These are phyloP conservation scores for Thaleichthys pacificus DNA, from an alignment of 2,797 vertebrate species.

Conservation along the genomic window DNA sequence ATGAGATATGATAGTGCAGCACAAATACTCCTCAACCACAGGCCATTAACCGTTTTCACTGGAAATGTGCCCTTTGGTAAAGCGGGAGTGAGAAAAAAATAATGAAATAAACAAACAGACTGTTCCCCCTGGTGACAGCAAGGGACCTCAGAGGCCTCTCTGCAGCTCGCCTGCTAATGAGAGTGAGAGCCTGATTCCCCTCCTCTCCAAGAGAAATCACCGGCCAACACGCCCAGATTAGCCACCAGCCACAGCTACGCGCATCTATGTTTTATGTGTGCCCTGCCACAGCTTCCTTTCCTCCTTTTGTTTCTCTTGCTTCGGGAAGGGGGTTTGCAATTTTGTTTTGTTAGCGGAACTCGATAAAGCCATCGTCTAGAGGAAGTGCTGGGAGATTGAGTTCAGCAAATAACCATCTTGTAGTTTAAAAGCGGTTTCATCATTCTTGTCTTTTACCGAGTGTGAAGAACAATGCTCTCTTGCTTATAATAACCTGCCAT, in stretches of 20 bases:
- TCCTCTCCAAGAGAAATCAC: constrained; percentile 51
- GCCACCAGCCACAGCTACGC: constrained; percentile 45
- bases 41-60: constrained; percentile 68
- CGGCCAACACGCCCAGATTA: constrained; percentile 54
- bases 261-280: constrained; percentile 21
- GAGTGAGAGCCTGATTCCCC: constrained; percentile 40
- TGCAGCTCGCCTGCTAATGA: constrained; percentile 71
- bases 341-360: constrained; percentile 55
- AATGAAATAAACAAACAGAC: constrained; percentile 75
- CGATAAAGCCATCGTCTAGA: constrained; percentile 33
- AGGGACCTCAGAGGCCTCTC: constrained; percentile 50
- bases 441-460: constrained; percentile 46
- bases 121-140: constrained; percentile 62
- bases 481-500: constrained; percentile 65
- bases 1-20: constrained; percentile 74
- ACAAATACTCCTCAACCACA: constrained; percentile 71
- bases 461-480: constrained; percentile 51
- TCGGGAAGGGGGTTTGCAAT: constrained; percentile 42
- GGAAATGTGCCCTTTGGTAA: constrained; percentile 70
- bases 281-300: constrained; percentile 43
- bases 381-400: constrained; percentile 26
- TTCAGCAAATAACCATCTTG: constrained; percentile 55
- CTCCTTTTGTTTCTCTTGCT: constrained; percentile 42
- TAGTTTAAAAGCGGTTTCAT: constrained; percentile 57
- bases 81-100: constrained; percentile 52